Evolutionary conservation across 2,888 invertebrate species (phyloP).

Genomic region (Archips crataeganus): DNA sequence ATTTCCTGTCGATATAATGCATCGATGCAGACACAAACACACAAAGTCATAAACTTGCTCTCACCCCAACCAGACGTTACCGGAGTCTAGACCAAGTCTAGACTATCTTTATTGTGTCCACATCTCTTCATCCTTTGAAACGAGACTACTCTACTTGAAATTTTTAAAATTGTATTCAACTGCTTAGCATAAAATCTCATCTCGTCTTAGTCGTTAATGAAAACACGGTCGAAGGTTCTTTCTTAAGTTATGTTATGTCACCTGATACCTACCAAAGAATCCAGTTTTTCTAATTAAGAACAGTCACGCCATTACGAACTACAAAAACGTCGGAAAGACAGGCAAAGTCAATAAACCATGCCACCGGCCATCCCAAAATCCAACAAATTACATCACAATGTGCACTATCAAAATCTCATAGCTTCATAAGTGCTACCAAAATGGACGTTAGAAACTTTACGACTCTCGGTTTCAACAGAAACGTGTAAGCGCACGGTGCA

Average conservation of each 20-base stretch:
- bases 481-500: constrained; percentile 68
- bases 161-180: constrained; percentile 6
- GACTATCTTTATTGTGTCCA: constrained; percentile 66
- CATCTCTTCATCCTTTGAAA: constrained; percentile 27
- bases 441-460: constrained; percentile 60
- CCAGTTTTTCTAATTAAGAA: constrained; percentile 25
- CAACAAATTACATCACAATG: constrained; percentile 46
- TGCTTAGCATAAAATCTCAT: not conserved
- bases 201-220: not conserved
- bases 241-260: constrained; percentile 10
- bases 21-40: constrained; percentile 47
- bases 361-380: constrained; percentile 52
- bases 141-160: constrained; percentile 10
- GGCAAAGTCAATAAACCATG: constrained; percentile 51
- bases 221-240: constrained; percentile 10
- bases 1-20: constrained; percentile 19
- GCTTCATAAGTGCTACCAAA: constrained; percentile 54
- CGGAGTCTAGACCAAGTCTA: constrained; percentile 77
- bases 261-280: constrained; percentile 25
- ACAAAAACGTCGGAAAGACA: constrained; percentile 49
- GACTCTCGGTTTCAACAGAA: constrained; percentile 76
- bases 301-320: constrained; percentile 5
- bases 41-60: constrained; percentile 49
- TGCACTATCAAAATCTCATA: constrained; percentile 54
- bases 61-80: constrained; percentile 51